Base-by-base conservation (phyloP, 1,140 invertebrate genomes). In the Neodiprion virginianus region DNA sequence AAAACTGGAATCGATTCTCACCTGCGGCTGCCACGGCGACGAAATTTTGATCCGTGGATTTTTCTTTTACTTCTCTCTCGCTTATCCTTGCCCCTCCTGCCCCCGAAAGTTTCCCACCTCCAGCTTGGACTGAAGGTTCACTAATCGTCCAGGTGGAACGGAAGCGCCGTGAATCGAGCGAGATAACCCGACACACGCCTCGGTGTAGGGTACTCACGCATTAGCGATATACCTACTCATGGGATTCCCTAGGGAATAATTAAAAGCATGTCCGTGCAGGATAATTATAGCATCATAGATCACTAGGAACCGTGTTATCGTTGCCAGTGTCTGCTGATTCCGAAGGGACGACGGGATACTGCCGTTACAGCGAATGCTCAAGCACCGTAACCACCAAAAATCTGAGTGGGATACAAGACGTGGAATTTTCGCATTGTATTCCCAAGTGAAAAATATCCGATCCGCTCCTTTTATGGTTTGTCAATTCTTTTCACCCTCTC, bases 251-350 rank as follows among this genome's bases (percentile, higher is more conserved):
- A 5, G 53, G 53, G 53, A 61, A 61, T 61, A 61, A 61, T 61
- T 61, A 61, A 61, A 61, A 61, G 53, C 53, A 61, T 61, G 11
- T 4, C 53, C 53, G 3, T 17, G 11, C 53, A 17, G 8, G 53
- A 17, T 61, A 61, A 61, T 61, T 61, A 61, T 61, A 14, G 53
- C 53, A 17, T 61, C 53, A 61, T 61, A 61, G 53, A 61, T 61
- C 53, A 61, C 11, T 17, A 12, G 53, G 53, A 14, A 17, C 1
- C 28, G 28, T 40, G 28, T 40, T 40, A 40, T 40, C 28, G 28
- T 40, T 40, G 28, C 28, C 28, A 40, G 28, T 40, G 28, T 40
- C 28, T 40, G 28, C 5, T 40, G 28, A 40, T 40, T 40, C 28
- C 28, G 28, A 40, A 40, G 28, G 28, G 28, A 40, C 28, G 28